Evolutionary conservation across 1,140 invertebrate genomes (phyloP), one percentile per base, ranked within the genome.

Genomic region (Ctenoplectra terminalis): DNA sequence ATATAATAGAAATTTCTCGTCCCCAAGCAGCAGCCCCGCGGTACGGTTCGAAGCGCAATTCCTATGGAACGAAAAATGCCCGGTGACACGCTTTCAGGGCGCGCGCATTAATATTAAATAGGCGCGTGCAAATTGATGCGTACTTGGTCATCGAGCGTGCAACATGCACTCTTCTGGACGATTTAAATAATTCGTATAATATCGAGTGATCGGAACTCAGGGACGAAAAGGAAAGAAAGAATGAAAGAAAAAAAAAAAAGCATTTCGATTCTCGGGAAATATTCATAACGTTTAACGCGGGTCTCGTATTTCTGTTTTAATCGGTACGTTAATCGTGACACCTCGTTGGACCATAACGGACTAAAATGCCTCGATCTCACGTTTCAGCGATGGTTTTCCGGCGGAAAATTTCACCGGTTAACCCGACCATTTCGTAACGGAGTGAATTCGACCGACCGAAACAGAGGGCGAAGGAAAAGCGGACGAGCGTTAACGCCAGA

Each of bases 171-270:
- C 40, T 31, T 46, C 29, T 17, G 40, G 26, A 37, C 66, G 17
- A 60, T 77, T 77, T 77, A 56, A 77, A 69, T 60, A 71, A 60
- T 78, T 70, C 52, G 50, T 58, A 46, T n/a, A 46, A 46, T 20
- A 54, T 17, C 9, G 8, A n/a, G 40, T 5, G 37, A 40, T 0
- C 11, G 17, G n/a, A 6, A 20, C 6, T n/a, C n/a, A 17, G 43
- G 20, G 20, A 17, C 17, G 61, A 29, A 9, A 20, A 13, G 9
- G 1, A 31, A 15, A 26, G n/a, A 5, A n/a, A n/a, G n/a, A n/a
- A n/a, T 6, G 43, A 29, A 34, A 20, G 20, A 1, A 29, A 26
- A 20, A 8, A 6, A 13, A 37, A 13, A 13, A 1, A 1, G 15
- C 23, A 20, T 5, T 26, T 7, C 31, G 26, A n/a, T 26, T 3